phyloP scores from a whole-genome alignment of 2,797 vertebrate genomes.

The Coccyzus lansbergi region DNA sequence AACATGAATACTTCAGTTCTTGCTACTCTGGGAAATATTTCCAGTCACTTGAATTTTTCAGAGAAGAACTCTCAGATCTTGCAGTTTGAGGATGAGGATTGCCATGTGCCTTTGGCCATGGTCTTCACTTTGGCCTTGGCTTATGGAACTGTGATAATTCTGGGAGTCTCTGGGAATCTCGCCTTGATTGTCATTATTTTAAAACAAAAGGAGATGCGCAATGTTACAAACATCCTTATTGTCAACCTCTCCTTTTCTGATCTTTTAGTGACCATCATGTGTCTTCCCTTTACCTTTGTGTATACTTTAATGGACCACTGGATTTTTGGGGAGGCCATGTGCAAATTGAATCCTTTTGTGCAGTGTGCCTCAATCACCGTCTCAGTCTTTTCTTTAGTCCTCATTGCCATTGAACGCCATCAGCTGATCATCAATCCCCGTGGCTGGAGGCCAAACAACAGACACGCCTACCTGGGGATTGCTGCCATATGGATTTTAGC shows the following conservation, averaged over 20 bases:
- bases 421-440: constrained; percentile 88
- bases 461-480: constrained; percentile 85
- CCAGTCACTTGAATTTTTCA: constrained; percentile 69
- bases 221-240: constrained; percentile 88
- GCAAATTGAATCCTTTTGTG: constrained; percentile 86
- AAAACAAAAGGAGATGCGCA: constrained; percentile 87
- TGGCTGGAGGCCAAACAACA: constrained; percentile 86
- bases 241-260: constrained; percentile 89
- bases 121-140: constrained; percentile 84
- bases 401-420: constrained; percentile 87
- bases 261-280: constrained; percentile 85
- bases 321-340: constrained; percentile 88
- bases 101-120: constrained; percentile 79
- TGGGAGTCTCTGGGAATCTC: constrained; percentile 85
- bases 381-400: constrained; percentile 87
- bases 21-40: constrained; percentile 65
- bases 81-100: constrained; percentile 77
- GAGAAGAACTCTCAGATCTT: constrained; percentile 61
- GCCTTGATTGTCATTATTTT: constrained; percentile 85
- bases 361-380: constrained; percentile 87
- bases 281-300: constrained; percentile 88
- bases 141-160: constrained; percentile 85
- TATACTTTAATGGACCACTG: constrained; percentile 91
- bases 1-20: constrained; percentile 75
- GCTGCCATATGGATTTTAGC: constrained; percentile 84